Conservation (phyloP, 2,113 vertebrate species). For the Sinosuthora webbiana region DNA sequence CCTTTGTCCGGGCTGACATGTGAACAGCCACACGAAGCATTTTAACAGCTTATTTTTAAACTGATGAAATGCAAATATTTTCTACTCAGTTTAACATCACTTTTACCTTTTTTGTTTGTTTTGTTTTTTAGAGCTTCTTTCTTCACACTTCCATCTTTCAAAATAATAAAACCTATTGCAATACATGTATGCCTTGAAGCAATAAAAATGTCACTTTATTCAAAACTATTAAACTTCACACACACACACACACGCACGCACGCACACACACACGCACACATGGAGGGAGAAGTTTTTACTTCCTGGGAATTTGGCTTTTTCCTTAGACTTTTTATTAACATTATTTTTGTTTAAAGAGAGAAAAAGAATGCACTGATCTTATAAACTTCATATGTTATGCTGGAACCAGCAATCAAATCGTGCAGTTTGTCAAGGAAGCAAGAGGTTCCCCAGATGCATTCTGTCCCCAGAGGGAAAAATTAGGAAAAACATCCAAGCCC, state of each 20-base stretch:
- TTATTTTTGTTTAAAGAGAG: not conserved
- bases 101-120: not conserved
- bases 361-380: not conserved
- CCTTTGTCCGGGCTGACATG: slow-evolving; percentile 96
- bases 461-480: not conserved
- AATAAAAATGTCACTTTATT: slow-evolving; percentile 51
- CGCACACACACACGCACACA: no score
- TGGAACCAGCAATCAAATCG: not conserved
- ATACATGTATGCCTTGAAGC: slow-evolving; percentile 27
- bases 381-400: not conserved
- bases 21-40: slow-evolving; percentile 55
- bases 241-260: not conserved
- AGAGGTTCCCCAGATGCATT: not conserved
- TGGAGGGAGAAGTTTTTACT: not conserved
- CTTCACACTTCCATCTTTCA: not conserved
- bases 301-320: not conserved
- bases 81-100: not conserved
- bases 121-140: not conserved
- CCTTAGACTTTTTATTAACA: not conserved
- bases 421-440: slow-evolving; percentile 31
- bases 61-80: not conserved
- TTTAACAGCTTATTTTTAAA: slow-evolving; percentile 46
- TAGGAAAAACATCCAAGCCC: not conserved
- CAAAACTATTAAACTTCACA: not conserved
- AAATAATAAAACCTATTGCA: slow-evolving; percentile 16